Evolutionary conservation across 1,140 invertebrate genomes (phyloP), one percentile per base, ranked within the genome.

Genomic region (Zaprionus inermis): DNA sequence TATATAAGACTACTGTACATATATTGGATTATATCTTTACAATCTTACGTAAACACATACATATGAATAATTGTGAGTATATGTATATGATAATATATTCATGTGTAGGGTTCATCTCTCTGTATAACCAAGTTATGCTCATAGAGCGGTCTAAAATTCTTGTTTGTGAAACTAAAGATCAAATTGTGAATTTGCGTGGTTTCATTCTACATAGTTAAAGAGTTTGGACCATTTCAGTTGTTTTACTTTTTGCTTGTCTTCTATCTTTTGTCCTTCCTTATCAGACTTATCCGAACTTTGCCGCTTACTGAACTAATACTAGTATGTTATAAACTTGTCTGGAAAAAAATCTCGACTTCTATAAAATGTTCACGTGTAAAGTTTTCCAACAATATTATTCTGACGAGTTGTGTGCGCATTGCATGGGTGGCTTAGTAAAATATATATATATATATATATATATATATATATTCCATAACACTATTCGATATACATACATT

Each of bases 341-440:
- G 79, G 68, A 60, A 86, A 82, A 86, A 86, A 79, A 44, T 44
- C 38, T 88, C 83, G 76, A 59, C 72, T 56, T 88, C 79, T 86
- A 86, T 86, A 81, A 86, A 88, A 88, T 79, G 76, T 76, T 74
- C 82, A 77, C 60, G 67, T 82, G 69, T 86, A 86, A 86, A 86
- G 83, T 73, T 73, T 56, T 88, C 72, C 76, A 78, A 76, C 76
- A 76, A 64, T 64, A 67, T 63, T 61, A 67, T 72, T 61, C 76
- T 76, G 38, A 79, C 83, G 38, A 79, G 83, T 83, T 79, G 83
- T 88, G 82, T 86, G 82, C 83, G 83, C 58, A 68, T 78, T 83
- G 72, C 70, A 65, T 72, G 72, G 76, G 54, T 67, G 81, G 82
- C 72, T 86, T 83, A 76, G 68, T 88, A 81, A 84, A 88, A 85